These are phyloP conservation scores for Phyllostomus hastatus DNA, from an alignment of 2,113 vertebrate genomes.

Conservation along the genomic window DNA sequence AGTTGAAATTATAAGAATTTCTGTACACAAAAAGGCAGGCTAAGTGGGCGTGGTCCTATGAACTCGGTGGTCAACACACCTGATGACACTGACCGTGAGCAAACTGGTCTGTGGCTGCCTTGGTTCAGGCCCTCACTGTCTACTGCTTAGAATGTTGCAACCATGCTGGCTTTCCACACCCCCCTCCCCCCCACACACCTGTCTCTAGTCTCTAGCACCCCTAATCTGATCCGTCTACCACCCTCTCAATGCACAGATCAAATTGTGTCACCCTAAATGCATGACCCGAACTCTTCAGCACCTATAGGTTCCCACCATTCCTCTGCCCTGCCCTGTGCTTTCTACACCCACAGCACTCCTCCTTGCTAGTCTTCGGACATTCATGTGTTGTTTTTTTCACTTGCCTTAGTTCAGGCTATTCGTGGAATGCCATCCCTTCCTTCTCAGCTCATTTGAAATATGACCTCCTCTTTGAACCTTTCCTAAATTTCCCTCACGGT, in stretches of 20 bases:
- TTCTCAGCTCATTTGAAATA: not conserved
- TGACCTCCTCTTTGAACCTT: not conserved
- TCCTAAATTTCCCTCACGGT: not conserved
- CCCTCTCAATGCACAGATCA: not conserved
- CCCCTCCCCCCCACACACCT: not conserved
- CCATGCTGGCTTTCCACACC: not conserved
- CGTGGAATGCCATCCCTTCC: not conserved
- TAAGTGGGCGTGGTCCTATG: not conserved
- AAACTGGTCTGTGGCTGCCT: not conserved
- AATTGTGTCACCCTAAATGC: not conserved
- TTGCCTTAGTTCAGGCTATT: not conserved
- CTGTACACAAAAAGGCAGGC: not conserved
- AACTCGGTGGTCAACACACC: not conserved
- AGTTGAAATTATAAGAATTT: not conserved
- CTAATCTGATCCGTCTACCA: not conserved
- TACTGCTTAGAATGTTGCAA: not conserved
- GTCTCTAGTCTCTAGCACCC: not conserved
- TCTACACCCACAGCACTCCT: not conserved
- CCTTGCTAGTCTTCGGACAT: not conserved
- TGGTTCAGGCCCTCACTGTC: not conserved
- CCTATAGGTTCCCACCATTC: no score
- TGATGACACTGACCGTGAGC: accelerated
- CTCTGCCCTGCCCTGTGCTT: not conserved
- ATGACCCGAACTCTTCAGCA: not conserved
- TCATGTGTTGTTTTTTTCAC: not conserved